phyloP scores from a whole-genome alignment of 1,140 invertebrate species.

The Acyrthosiphon pisum region DNA sequence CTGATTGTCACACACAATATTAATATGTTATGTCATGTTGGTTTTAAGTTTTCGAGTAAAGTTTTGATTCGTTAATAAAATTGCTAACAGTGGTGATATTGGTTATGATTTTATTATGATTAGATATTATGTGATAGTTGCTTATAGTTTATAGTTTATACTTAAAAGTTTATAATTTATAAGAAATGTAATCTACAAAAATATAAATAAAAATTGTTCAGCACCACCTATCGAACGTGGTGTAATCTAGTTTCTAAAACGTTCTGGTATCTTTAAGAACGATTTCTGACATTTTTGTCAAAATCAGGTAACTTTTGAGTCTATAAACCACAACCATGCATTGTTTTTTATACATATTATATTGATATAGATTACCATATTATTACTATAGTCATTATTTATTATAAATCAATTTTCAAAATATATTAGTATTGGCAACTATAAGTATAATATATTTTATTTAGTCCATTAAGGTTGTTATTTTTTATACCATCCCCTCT shows the following conservation, averaged over 20 bases:
- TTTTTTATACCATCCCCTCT: background rate
- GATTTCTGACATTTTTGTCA: background rate
- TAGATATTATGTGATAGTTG: too few species aligned
- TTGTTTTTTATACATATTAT: background rate
- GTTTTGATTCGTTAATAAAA: background rate
- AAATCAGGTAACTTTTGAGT: background rate
- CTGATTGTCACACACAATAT: background rate
- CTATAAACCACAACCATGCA: background rate
- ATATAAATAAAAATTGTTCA: too few species aligned
- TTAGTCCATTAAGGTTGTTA: background rate
- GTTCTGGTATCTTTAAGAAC: background rate
- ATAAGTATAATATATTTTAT: background rate
- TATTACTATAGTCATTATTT: background rate
- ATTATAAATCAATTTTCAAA: background rate
- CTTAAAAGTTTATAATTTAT: too few species aligned
- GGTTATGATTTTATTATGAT: too few species aligned
- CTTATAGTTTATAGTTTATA: too few species aligned
- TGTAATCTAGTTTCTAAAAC: too few species aligned
- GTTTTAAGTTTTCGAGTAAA: background rate
- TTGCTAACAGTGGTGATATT: too few species aligned
- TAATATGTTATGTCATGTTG: background rate
- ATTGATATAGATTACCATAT: background rate
- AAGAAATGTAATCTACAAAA: too few species aligned
- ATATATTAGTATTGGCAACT: background rate
- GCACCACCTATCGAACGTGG: too few species aligned